Evolutionary conservation across 2,888 invertebrate genomes (phyloP).

Genomic region (Hoplodrina ambigua): DNA sequence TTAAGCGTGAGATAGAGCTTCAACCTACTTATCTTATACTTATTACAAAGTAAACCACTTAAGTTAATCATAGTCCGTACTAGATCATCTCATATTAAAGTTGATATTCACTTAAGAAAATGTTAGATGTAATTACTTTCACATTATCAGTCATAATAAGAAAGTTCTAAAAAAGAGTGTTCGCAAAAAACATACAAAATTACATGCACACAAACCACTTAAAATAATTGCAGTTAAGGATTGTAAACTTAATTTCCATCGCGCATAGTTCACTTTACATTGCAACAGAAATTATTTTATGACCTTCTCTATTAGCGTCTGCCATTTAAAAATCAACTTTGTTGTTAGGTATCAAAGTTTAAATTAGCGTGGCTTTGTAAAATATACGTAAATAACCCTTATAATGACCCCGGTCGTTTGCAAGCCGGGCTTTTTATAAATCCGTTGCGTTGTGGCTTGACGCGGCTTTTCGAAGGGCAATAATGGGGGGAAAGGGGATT

Average conservation of each 20-base stretch:
- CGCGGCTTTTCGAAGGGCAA: slow-evolving; percentile 19
- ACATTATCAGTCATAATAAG: slow-evolving; percentile 24
- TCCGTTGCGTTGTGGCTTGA: slow-evolving; percentile 44
- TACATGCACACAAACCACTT: background rate
- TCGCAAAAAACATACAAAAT: background rate
- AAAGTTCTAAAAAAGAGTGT: background rate
- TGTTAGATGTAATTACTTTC: slow-evolving; percentile 34
- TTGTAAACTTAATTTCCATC: slow-evolving; percentile 22
- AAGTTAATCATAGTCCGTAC: slow-evolving; percentile 34
- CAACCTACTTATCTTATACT: slow-evolving; percentile 33
- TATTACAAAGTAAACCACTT: slow-evolving; percentile 46
- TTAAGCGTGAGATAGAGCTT: slow-evolving; percentile 23
- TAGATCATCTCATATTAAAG: slow-evolving; percentile 39
- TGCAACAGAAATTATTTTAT: slow-evolving; percentile 4
- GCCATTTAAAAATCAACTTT: background rate
- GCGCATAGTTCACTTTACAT: slow-evolving; percentile 4
- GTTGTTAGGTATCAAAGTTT: background rate
- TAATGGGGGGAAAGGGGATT: slow-evolving; percentile 7
- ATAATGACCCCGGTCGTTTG: slow-evolving; percentile 71
- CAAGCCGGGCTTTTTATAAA: slow-evolving; percentile 65
- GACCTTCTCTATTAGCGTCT: background rate
- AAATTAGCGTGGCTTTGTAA: slow-evolving; percentile 8
- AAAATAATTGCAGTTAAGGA: background rate
- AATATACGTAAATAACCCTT: slow-evolving; percentile 60
- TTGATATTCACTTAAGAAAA: slow-evolving; percentile 35